A percentile compares a stretch with the other conserved stretches of the same genome.
Conservation (phyloP, 2,888 invertebrate species). For the Stramonita haemastoma region DNA sequence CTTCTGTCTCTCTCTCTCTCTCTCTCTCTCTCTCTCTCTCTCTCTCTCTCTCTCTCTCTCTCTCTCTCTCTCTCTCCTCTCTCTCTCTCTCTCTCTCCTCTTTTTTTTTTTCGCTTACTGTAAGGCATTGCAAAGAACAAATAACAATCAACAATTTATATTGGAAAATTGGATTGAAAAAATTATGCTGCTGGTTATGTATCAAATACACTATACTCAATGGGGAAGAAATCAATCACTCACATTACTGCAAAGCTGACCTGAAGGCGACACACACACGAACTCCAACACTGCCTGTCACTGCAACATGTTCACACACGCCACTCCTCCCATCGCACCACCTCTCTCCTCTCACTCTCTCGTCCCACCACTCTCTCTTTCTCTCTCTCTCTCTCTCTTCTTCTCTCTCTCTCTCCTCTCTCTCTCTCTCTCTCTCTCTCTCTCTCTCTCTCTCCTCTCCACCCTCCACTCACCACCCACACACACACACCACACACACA, state of each 20-base stretch:
- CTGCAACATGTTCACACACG: not conserved
- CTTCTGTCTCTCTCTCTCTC: not conserved
- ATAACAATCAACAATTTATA: not conserved
- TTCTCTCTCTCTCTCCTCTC: not conserved
- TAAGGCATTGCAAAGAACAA: not conserved
- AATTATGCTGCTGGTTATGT: too few relatives aligned
- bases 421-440: not conserved
- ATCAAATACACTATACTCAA: too few relatives aligned
- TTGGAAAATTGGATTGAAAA: too few relatives aligned
- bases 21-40: slow-evolving; percentile 4
- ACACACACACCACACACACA: not conserved
- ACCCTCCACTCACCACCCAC: not conserved
- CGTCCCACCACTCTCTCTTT: not conserved
- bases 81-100: too few relatives aligned
- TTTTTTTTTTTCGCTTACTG: not conserved
- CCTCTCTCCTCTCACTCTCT: not conserved
- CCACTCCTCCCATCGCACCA: not conserved
- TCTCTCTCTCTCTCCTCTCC: not conserved
- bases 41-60: not conserved
- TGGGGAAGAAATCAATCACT: not conserved
- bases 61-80: not conserved
- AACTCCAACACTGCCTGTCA: not conserved
- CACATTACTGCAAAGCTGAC: not conserved
- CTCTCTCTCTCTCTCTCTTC: not conserved
- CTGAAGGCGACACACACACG: not conserved